Percentiles rank a stretch among this genome's conserved stretches.
Evolutionary conservation across 1,140 invertebrate species (phyloP).

Genomic region (Meloidogyne hapla): DNA sequence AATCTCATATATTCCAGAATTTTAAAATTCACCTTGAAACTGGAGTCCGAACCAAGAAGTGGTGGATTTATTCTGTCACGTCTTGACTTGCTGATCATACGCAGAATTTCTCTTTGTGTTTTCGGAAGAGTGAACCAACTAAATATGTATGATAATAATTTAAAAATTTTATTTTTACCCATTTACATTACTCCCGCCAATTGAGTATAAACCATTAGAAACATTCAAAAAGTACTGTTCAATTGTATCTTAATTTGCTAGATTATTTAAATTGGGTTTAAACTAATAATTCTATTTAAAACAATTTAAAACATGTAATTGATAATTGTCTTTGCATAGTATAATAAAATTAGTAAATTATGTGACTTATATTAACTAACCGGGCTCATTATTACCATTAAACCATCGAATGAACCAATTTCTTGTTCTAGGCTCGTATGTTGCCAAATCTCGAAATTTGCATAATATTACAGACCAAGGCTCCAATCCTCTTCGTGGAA

Average conservation of each 20-base stretch:
- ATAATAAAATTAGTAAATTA: too few relatives aligned
- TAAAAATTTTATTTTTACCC: conserved; percentile 39
- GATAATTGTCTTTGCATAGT: too few relatives aligned
- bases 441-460: conserved; percentile 52
- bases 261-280: conserved; percentile 11
- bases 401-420: conserved; percentile 57
- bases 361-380: conserved; percentile 4
- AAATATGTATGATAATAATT: background rate
- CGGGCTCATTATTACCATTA: conserved; percentile 28
- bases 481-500: conserved; percentile 54
- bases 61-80: background rate
- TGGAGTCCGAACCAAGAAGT: conserved; percentile 37
- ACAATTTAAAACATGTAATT: background rate
- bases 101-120: conserved; percentile 53
- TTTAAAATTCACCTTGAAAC: conserved; percentile 35
- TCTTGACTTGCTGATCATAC: conserved; percentile 44
- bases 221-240: conserved; percentile 50
- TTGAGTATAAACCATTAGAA: conserved; percentile 59
- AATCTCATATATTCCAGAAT: background rate
- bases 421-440: conserved; percentile 47
- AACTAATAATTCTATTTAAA: conserved; percentile 5
- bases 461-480: conserved; percentile 62
- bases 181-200: conserved; percentile 53
- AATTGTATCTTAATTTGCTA: conserved; percentile 53
- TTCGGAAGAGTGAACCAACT: conserved; percentile 48